Evolutionary conservation across 2,888 invertebrate genomes (phyloP).

Genomic region (Carterocephalus palaemon): DNA sequence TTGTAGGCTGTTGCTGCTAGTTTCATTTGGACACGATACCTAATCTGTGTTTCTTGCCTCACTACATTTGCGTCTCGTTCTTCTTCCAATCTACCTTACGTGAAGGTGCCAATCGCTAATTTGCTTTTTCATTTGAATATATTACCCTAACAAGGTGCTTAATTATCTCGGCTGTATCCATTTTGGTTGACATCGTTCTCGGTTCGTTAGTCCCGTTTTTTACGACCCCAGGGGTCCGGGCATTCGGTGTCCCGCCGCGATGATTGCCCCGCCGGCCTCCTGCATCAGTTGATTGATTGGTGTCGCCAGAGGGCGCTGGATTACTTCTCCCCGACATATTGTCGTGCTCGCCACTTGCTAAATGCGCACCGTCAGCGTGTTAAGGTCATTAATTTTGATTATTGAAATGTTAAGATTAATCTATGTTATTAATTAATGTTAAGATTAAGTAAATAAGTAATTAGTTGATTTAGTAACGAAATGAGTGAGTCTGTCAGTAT

Average conservation of each 20-base stretch:
- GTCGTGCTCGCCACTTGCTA: constrained; percentile 11
- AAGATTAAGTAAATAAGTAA: too few species aligned
- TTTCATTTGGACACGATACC: too few species aligned
- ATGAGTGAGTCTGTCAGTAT: too few species aligned
- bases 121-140: constrained; percentile 12
- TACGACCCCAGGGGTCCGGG: constrained; percentile 29
- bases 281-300: constrained; percentile 36
- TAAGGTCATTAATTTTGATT: too few species aligned
- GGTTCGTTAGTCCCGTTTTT: constrained; percentile 21
- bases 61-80: neutral
- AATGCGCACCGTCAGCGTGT: constrained; percentile 9
- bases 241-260: constrained; percentile 34
- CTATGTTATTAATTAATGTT: too few species aligned
- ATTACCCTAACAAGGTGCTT: constrained; percentile 18
- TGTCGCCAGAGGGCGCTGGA: constrained; percentile 17
- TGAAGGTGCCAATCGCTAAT: neutral
- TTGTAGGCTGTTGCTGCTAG: too few species aligned
- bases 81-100: constrained; percentile 6
- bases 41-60: neutral
- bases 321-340: constrained; percentile 18
- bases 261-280: constrained; percentile 34
- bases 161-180: constrained; percentile 12
- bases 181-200: constrained; percentile 19
- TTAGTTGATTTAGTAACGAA: too few species aligned
- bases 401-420: too few species aligned